Percentiles rank a stretch among this genome's conserved stretches.
phyloP scores from a whole-genome alignment of 2,797 vertebrate genomes.

The Emys orbicularis region DNA sequence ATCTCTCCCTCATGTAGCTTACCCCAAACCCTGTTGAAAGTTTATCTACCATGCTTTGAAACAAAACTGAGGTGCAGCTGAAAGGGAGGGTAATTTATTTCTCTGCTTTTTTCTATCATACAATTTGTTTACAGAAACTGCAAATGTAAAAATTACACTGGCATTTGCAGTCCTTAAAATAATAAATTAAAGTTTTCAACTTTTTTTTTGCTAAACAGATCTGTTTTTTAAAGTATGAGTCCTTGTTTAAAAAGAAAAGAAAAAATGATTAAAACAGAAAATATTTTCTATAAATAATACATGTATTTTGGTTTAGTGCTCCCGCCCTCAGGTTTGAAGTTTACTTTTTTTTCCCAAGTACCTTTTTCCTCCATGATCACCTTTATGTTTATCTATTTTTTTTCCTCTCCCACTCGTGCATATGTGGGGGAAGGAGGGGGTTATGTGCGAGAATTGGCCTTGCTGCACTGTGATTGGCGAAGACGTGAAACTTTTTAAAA shows the following conservation, averaged over 20 bases:
- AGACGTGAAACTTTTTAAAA: slow-evolving; percentile 85
- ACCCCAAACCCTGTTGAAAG: slow-evolving; percentile 74
- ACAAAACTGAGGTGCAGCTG: slow-evolving; percentile 83
- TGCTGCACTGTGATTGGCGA: slow-evolving; percentile 87
- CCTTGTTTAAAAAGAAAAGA: slow-evolving; percentile 92
- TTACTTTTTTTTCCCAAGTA: slow-evolving; percentile 86
- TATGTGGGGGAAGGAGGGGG: slow-evolving; percentile 79
- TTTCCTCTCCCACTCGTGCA: slow-evolving; percentile 83
- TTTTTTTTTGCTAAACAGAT: slow-evolving; percentile 85
- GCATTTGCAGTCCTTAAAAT: slow-evolving; percentile 97
- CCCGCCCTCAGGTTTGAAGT: slow-evolving; percentile 90
- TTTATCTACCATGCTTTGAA: slow-evolving; percentile 78
- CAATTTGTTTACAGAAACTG: slow-evolving; percentile 93
- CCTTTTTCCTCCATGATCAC: slow-evolving; percentile 87
- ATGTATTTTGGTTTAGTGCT: slow-evolving; percentile 92
- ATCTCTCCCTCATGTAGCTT: slow-evolving; percentile 75
- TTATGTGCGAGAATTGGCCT: slow-evolving; percentile 83
- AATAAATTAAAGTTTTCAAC: slow-evolving; percentile 98
- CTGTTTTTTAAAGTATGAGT: slow-evolving; percentile 83
- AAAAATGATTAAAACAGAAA: slow-evolving; percentile 95
- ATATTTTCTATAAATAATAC: slow-evolving; percentile 99
- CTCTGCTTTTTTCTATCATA: slow-evolving; percentile 89
- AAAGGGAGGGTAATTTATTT: slow-evolving; percentile 93
- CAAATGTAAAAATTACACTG: slow-evolving; percentile 97
- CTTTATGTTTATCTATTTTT: slow-evolving; percentile 71